phyloP scores from a whole-genome alignment of 1,140 invertebrate genomes.

The Caenorhabditis inopinata region DNA sequence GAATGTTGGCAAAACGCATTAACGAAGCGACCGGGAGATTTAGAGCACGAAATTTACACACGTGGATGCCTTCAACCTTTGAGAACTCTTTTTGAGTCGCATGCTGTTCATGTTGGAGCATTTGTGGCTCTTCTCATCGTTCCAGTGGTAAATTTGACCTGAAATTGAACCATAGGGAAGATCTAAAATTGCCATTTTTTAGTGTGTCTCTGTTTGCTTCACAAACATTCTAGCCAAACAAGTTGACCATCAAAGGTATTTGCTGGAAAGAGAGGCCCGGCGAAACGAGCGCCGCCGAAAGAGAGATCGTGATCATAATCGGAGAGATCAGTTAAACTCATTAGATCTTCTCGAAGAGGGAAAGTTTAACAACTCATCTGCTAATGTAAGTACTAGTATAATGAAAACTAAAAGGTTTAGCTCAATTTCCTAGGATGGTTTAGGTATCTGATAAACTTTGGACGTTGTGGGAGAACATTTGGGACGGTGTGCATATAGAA shows the following conservation, averaged over 20 bases:
- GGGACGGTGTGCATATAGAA: no score
- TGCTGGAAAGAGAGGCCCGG: slow-evolving; percentile 60
- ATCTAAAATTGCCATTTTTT: no score
- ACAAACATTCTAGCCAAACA: slow-evolving; percentile 62
- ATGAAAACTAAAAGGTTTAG: no score
- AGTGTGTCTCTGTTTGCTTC: slow-evolving; percentile 61
- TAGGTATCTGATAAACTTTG: not conserved
- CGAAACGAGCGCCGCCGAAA: slow-evolving; percentile 57
- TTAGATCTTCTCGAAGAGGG: slow-evolving; percentile 29
- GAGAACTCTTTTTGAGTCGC: slow-evolving; percentile 56
- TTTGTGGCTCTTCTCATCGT: slow-evolving; percentile 59
- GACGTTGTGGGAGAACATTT: not conserved
- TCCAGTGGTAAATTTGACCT: slow-evolving; percentile 57
- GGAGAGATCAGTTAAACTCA: slow-evolving; percentile 5
- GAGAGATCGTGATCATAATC: slow-evolving; percentile 7
- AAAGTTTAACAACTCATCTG: not conserved
- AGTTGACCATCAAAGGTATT: slow-evolving; percentile 65
- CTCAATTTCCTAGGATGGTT: no score
- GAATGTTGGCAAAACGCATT: slow-evolving; percentile 66
- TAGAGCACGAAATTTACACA: slow-evolving; percentile 60
- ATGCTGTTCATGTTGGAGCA: slow-evolving; percentile 61
- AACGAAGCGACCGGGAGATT: slow-evolving; percentile 60
- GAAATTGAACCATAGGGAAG: no score
- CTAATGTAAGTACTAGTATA: not conserved
- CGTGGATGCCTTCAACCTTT: slow-evolving; percentile 62